Conservation (phyloP, 2,888 invertebrate genomes). For the Lucinisca nassula region DNA sequence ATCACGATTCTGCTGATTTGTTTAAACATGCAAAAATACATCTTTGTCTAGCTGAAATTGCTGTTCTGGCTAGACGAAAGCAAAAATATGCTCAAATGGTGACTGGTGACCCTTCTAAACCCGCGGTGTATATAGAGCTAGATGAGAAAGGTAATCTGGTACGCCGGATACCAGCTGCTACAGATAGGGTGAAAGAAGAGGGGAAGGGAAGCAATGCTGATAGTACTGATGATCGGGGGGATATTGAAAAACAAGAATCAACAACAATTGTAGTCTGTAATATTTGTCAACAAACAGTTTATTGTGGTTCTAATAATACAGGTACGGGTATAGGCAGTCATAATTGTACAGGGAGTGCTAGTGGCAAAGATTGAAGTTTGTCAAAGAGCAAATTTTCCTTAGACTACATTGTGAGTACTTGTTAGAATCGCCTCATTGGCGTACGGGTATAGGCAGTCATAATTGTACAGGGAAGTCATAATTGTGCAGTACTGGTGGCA, state of each 20-base stretch:
- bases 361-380: too few relatives aligned
- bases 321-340: not conserved
- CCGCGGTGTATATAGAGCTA: not conserved
- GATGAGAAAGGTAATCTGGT: not conserved
- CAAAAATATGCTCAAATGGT: slow-evolving; percentile 13
- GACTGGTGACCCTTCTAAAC: slow-evolving; percentile 25
- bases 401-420: too few relatives aligned
- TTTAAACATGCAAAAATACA: slow-evolving; percentile 22
- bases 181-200: not conserved
- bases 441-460: too few relatives aligned
- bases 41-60: slow-evolving; percentile 5
- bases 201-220: not conserved
- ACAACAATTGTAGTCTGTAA: not conserved
- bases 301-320: not conserved
- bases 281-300: not conserved
- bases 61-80: not conserved
- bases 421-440: too few relatives aligned
- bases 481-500: too few relatives aligned
- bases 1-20: slow-evolving; percentile 18
- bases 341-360: not conserved
- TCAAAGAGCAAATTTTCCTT: too few relatives aligned
- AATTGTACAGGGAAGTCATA: too few relatives aligned
- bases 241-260: not conserved
- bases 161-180: not conserved
- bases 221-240: not conserved